A percentile compares a stretch with the other conserved stretches of the same genome.
These are phyloP conservation scores for Trichomalopsis sarcophagae DNA, from an alignment of 1,140 invertebrate genomes.

Conservation along the genomic window DNA sequence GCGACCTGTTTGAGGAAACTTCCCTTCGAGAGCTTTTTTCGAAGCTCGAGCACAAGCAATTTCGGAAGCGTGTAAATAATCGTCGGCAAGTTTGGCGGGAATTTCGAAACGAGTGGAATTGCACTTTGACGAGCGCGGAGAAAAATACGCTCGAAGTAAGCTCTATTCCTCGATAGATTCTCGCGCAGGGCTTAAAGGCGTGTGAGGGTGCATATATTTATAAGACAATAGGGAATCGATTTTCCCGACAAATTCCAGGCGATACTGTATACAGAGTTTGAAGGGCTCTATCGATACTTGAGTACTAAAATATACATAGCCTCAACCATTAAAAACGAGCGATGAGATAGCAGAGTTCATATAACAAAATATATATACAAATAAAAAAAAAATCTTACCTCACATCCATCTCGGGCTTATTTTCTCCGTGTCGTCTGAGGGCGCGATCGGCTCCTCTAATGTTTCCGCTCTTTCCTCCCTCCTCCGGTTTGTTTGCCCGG, in stretches of 20 bases:
- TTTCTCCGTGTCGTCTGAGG: neutral
- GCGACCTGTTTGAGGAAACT: too few relatives aligned
- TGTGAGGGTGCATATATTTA: too few relatives aligned
- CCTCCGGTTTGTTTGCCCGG: conserved; percentile 2
- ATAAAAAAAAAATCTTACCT: neutral
- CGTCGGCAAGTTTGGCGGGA: too few relatives aligned
- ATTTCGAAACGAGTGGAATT: too few relatives aligned
- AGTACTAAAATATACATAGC: neutral
- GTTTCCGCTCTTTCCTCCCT: neutral
- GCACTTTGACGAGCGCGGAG: too few relatives aligned
- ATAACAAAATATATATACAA: neutral
- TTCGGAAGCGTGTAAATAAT: too few relatives aligned
- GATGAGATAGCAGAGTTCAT: neutral
- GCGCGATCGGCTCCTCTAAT: conserved; percentile 20
- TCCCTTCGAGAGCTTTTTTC: too few relatives aligned
- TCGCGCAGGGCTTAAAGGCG: too few relatives aligned
- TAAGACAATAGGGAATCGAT: neutral
- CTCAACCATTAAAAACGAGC: conserved; percentile 13
- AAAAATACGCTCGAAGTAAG: too few relatives aligned
- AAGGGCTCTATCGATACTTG: conserved; percentile 28
- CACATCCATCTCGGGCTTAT: neutral
- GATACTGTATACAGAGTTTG: neutral
- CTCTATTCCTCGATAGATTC: too few relatives aligned
- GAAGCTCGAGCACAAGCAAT: too few relatives aligned
- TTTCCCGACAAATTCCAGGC: neutral